These are phyloP conservation scores for Austrolebias charrua DNA, from an alignment of 2,797 vertebrate genomes.

Conservation along the genomic window DNA sequence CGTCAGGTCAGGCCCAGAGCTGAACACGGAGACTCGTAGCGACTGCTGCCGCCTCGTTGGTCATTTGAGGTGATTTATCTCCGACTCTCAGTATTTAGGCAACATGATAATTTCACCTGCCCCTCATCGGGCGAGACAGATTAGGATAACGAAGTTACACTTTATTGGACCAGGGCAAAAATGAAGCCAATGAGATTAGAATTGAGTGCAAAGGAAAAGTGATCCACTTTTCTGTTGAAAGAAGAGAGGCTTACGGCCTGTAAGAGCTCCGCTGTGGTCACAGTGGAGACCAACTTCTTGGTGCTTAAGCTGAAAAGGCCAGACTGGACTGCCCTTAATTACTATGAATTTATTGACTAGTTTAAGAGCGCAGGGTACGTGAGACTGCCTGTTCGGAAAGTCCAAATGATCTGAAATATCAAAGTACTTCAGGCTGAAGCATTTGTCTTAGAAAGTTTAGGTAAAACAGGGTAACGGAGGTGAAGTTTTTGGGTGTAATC, in stretches of 20 bases:
- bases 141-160: constrained; percentile 77
- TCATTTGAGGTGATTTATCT: constrained; percentile 66
- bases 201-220: constrained; percentile 78
- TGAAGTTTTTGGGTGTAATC: too few species aligned
- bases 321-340: constrained; percentile 68
- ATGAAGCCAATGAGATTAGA: constrained; percentile 80
- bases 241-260: constrained; percentile 71
- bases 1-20: constrained; percentile 49
- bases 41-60: constrained; percentile 31
- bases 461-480: too few species aligned
- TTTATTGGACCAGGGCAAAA: constrained; percentile 75
- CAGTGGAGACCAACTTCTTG: constrained; percentile 74
- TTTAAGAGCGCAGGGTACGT: constrained; percentile 20
- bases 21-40: constrained; percentile 41
- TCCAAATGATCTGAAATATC: background rate
- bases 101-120: constrained; percentile 70
- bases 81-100: constrained; percentile 63
- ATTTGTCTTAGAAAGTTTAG: background rate
- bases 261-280: constrained; percentile 78
- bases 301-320: constrained; percentile 65
- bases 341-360: constrained; percentile 71
- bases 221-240: constrained; percentile 80
- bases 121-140: constrained; percentile 70
- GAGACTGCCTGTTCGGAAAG: background rate
- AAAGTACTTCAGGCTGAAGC: constrained; percentile 2